phyloP scores from a whole-genome alignment of 2,888 invertebrate species.

The Callinectes sapidus region DNA sequence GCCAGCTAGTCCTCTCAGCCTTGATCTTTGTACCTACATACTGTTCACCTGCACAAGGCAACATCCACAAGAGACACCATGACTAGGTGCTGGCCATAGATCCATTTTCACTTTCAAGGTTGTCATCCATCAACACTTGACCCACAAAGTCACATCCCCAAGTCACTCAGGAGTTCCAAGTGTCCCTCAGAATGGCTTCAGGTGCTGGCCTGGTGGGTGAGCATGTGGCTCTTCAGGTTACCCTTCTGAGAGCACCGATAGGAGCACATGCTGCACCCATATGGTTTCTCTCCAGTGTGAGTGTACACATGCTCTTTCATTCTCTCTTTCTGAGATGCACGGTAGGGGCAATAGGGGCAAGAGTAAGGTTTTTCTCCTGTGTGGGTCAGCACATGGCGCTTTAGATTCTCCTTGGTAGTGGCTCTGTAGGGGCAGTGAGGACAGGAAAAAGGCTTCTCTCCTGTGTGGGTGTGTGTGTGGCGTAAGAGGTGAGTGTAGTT shows the following conservation, averaged over 20 bases:
- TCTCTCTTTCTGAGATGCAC: slow-evolving; percentile 67
- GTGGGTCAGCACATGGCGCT: slow-evolving; percentile 65
- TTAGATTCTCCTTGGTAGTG: slow-evolving; percentile 68
- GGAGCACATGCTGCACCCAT: slow-evolving; percentile 59
- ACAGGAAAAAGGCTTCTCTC: slow-evolving; percentile 66
- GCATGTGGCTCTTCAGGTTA: slow-evolving; percentile 68
- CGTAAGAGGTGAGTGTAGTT: slow-evolving; percentile 59
- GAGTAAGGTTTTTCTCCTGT: slow-evolving; percentile 63
- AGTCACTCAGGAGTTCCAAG: neutral
- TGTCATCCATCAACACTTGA: neutral
- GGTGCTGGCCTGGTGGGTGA: slow-evolving; percentile 55
- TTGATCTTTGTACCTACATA: neutral
- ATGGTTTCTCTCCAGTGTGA: slow-evolving; percentile 65
- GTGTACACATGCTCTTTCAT: slow-evolving; percentile 68
- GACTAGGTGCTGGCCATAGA: neutral
- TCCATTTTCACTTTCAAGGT: neutral
- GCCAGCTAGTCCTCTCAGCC: neutral
- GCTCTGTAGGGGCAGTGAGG: slow-evolving; percentile 66
- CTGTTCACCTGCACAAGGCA: neutral
- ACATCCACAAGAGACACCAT: neutral
- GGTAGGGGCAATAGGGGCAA: slow-evolving; percentile 64
- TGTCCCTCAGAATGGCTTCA: neutral
- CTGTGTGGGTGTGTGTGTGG: slow-evolving; percentile 66
- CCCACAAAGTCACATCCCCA: neutral
- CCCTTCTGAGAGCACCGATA: slow-evolving; percentile 69